These are phyloP conservation scores for Nanger granti DNA, from an alignment of 2,113 vertebrate species.

Conservation along the genomic window DNA sequence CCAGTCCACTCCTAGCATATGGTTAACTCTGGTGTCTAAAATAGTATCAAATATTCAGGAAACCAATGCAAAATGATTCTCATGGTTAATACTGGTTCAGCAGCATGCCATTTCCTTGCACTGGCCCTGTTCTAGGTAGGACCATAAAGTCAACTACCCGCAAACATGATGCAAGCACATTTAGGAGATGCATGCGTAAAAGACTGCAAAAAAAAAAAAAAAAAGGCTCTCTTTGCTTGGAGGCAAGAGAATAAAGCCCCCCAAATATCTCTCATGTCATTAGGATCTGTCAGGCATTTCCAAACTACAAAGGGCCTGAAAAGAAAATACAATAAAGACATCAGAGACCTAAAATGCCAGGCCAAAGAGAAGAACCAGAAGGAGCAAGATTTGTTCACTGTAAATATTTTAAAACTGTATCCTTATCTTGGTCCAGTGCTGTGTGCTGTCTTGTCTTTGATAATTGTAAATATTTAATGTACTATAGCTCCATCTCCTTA, in stretches of 20 bases:
- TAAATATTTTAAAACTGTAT: conserved; percentile 64
- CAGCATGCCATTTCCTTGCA: background rate
- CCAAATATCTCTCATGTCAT: background rate
- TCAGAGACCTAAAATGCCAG: conserved; percentile 36
- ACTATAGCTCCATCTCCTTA: conserved; percentile 3
- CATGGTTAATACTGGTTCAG: no score
- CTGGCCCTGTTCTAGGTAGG: background rate
- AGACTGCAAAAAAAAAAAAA: background rate
- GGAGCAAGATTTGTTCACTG: conserved; percentile 1
- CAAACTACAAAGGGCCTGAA: background rate
- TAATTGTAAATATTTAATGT: conserved; percentile 69
- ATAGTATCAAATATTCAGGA: background rate
- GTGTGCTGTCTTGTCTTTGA: conserved; percentile 57
- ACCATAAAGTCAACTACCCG: background rate
- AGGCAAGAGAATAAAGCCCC: background rate
- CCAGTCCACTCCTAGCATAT: background rate
- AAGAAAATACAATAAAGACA: conserved; percentile 43
- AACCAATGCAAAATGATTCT: background rate
- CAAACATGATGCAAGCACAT: background rate
- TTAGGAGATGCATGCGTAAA: background rate
- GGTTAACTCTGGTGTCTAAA: background rate
- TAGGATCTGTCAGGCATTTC: background rate
- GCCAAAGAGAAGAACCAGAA: conserved; percentile 59
- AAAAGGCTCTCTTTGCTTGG: background rate
- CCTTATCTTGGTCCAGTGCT: conserved; percentile 57